A percentile compares a stretch with the other conserved stretches of the same genome.
Conservation (phyloP, 1,140 invertebrate genomes). For the Danaus plexippus region DNA sequence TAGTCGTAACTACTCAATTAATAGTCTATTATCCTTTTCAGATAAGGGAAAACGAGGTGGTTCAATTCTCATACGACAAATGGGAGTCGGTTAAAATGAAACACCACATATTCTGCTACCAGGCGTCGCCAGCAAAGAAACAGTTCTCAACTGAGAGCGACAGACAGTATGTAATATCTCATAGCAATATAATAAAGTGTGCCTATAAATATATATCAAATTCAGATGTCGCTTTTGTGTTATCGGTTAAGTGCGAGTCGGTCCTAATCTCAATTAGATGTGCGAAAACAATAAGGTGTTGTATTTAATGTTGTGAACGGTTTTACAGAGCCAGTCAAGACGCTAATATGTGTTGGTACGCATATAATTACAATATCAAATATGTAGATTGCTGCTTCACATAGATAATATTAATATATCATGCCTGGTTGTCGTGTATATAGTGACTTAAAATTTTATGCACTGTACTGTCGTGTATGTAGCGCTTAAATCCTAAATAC, state of each 20-base stretch:
- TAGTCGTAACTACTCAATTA: too few species aligned
- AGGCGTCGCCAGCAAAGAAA: constrained; percentile 84
- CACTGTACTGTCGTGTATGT: too few species aligned
- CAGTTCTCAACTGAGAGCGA: constrained; percentile 83
- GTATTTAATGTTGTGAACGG: constrained; percentile 14
- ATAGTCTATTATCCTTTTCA: constrained; percentile 23
- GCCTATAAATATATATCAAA: constrained; percentile 1
- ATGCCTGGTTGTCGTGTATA: too few species aligned
- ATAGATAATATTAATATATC: too few species aligned
- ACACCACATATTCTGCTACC: constrained; percentile 90
- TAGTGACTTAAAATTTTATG: too few species aligned
- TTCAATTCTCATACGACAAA: constrained; percentile 85
- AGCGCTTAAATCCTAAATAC: too few species aligned
- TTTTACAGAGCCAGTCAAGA: constrained; percentile 68
- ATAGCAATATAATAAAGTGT: background rate
- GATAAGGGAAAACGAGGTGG: constrained; percentile 85
- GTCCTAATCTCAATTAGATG: constrained; percentile 4
- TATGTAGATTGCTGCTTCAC: too few species aligned
- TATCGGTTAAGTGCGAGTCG: background rate
- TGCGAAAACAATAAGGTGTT: background rate
- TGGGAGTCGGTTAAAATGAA: constrained; percentile 88
- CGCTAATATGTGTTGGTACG: constrained; percentile 63
- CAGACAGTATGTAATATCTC: constrained; percentile 68
- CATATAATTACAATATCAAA: constrained; percentile 2
- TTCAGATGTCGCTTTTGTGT: background rate